phyloP scores from a whole-genome alignment of 2,113 vertebrate genomes.

The Xerus inauris region DNA sequence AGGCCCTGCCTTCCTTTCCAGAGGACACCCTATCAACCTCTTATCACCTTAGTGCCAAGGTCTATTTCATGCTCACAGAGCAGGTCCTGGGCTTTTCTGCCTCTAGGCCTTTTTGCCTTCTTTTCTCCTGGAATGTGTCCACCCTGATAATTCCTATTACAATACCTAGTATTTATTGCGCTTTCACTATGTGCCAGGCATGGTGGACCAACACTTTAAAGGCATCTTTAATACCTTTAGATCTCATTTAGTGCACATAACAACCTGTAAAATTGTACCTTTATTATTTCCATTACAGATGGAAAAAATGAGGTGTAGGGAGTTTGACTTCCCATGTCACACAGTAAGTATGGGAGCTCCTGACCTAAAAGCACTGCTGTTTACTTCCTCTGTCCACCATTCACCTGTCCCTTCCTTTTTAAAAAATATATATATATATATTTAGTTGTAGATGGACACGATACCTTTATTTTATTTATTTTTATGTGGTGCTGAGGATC shows the following conservation, averaged over 20 bases:
- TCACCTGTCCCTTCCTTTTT: neutral
- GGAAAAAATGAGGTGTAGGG: neutral
- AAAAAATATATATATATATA: too few relatives aligned
- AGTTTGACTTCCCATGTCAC: neutral
- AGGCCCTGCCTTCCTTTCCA: neutral
- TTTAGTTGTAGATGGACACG: too few relatives aligned
- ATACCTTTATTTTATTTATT: too few relatives aligned
- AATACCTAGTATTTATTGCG: neutral
- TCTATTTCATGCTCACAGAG: neutral
- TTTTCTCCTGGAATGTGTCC: neutral
- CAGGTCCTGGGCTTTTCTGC: neutral
- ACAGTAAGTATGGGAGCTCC: neutral
- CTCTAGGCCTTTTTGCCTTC: neutral
- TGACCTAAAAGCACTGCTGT: neutral
- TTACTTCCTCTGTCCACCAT: accelerated
- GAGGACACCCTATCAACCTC: neutral
- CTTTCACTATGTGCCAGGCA: neutral
- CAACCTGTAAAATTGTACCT: neutral
- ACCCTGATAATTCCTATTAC: neutral
- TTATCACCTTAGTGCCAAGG: neutral
- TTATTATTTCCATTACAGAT: constrained; percentile 22
- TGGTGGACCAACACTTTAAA: neutral
- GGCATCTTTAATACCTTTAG: neutral
- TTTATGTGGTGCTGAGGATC: too few relatives aligned
- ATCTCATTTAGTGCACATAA: neutral